phyloP scores from a whole-genome alignment of 2,888 invertebrate genomes.

The Tetropium fuscum region DNA sequence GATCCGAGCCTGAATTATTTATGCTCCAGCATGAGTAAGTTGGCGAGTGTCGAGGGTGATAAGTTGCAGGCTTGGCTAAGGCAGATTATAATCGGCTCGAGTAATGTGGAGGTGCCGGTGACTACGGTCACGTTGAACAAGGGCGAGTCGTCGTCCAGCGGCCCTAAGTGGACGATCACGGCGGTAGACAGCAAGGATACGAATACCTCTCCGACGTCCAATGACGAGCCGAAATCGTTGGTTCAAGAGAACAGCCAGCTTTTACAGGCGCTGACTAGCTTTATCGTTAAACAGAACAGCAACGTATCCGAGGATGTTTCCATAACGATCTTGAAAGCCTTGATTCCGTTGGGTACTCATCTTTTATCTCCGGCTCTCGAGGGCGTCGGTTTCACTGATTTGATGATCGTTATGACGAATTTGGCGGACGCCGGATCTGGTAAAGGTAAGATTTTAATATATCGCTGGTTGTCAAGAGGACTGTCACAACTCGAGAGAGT shows the following conservation, averaged over 20 bases:
- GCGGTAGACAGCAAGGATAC: slow-evolving; percentile 42
- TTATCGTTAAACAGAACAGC: slow-evolving; percentile 78
- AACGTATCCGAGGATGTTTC: slow-evolving; percentile 73
- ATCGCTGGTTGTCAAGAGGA: no score
- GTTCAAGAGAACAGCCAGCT: slow-evolving; percentile 78
- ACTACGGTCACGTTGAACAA: slow-evolving; percentile 66
- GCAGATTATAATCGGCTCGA: slow-evolving; percentile 73
- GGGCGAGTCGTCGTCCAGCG: slow-evolving; percentile 48
- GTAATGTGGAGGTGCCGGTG: slow-evolving; percentile 55
- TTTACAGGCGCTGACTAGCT: slow-evolving; percentile 77
- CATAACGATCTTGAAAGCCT: slow-evolving; percentile 75
- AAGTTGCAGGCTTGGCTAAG: slow-evolving; percentile 75
- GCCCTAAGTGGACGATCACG: slow-evolving; percentile 49
- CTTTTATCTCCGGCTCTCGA: slow-evolving; percentile 74
- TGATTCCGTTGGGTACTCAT: slow-evolving; percentile 80
- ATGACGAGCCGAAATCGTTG: slow-evolving; percentile 67
- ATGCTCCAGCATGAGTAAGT: slow-evolving; percentile 75
- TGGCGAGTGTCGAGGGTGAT: slow-evolving; percentile 74
- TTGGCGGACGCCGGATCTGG: slow-evolving; percentile 89
- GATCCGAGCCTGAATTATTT: slow-evolving; percentile 75
- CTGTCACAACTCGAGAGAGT: no score
- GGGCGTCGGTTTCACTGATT: slow-evolving; percentile 81
- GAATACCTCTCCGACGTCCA: slow-evolving; percentile 46
- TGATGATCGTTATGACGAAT: slow-evolving; percentile 83
- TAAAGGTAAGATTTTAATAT: slow-evolving; percentile 63